Evolutionary conservation across 2,797 vertebrate genomes (phyloP), one percentile per base, ranked within the genome.

Genomic region (Cuculus canorus): DNA sequence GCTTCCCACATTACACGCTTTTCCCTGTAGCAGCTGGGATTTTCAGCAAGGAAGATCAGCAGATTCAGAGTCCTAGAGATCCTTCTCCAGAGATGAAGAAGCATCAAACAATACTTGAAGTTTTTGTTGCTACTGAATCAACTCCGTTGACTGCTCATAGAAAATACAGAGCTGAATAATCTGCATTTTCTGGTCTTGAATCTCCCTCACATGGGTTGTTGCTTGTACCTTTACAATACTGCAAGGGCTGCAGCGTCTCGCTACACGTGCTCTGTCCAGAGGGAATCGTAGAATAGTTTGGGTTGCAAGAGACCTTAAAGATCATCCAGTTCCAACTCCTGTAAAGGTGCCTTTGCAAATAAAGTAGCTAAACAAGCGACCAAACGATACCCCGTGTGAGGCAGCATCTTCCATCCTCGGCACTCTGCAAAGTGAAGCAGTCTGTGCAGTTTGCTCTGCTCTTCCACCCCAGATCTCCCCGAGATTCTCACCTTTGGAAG

Each of bases 191-290:
- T 33, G 22, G 6, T 22, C 72, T 23, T 52, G 25, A 59, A 32
- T 27, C 47, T 72, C 24, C 56, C 35, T 59, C 25, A 8, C 32
- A 0, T 32, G 4, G 48, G 33, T 45, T 65, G 22, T 4, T 33
- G 22, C 28, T 30, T 17, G 30, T 18, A 13, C 54, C 32, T 33
- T 71, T 21, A 9, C 28, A 72, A 56, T 30, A 3, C n/a, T 17
- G 23, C 7, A 32, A 52, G 33, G 52, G 30, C 32, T 69, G 5
- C 14, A 48, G 13, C 17, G 23, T 7, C 33, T 23, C 27, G 3
- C 24, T 23, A 2, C 18, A 2, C 7, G 0, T 7, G 2, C 15
- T 30, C 12, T 9, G 5, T 9, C 59, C 18, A 5, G 37, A 54
- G 41, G 14, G 12, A n/a, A n/a, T n/a, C n/a, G n/a, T n/a, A n/a